These are phyloP conservation scores for Rhopalosiphum padi DNA, from an alignment of 1,140 invertebrate species.

Conservation along the genomic window DNA sequence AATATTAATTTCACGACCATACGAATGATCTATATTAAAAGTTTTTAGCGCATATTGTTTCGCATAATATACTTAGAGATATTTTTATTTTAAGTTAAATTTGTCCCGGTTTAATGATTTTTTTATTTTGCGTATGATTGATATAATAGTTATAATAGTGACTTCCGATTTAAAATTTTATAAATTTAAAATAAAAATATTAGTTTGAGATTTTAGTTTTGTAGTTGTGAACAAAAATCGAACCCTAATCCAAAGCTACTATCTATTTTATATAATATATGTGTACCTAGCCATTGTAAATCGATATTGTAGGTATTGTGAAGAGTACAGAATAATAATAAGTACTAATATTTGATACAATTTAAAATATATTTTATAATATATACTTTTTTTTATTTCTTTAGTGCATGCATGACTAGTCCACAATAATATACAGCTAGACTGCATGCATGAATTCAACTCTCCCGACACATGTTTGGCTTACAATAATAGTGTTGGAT, in stretches of 20 bases:
- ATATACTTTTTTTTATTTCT: not conserved
- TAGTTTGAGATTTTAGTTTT: not conserved
- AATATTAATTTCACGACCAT: not conserved
- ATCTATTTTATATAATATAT: not conserved
- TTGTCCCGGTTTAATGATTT: no score
- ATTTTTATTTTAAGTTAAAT: no score
- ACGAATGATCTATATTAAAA: not conserved
- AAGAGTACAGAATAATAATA: not conserved
- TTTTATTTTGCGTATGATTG: no score
- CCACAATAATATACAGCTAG: not conserved
- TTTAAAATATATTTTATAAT: not conserved
- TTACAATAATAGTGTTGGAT: not conserved
- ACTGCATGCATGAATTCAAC: not conserved
- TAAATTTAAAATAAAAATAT: no score
- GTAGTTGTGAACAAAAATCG: not conserved
- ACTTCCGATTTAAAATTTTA: no score
- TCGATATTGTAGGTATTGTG: not conserved
- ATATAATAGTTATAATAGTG: no score
- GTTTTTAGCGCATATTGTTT: not conserved
- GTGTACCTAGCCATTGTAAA: not conserved
- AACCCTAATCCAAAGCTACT: not conserved
- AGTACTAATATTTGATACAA: not conserved
- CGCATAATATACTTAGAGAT: not conserved
- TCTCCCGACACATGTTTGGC: not conserved
- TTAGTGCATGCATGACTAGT: no score